A percentile compares a stretch with the other conserved stretches of the same genome.
Conservation (phyloP, 2,888 invertebrate species). For the Athrips mouffetella region DNA sequence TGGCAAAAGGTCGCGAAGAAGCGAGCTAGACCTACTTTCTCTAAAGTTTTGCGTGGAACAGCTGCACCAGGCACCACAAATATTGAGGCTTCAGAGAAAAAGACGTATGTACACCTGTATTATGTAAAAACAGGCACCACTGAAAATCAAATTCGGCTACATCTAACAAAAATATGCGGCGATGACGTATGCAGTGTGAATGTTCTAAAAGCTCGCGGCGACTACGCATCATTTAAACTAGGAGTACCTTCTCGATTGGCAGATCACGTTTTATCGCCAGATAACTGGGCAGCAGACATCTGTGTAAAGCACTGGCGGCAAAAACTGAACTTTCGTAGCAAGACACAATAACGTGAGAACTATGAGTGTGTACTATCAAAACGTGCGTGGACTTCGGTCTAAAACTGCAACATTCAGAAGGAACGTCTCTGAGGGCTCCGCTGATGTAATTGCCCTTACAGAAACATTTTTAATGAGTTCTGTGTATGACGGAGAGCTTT, state of each 20-base stretch:
- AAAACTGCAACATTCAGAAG: constrained; percentile 13
- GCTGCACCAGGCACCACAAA: not conserved
- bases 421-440: not conserved
- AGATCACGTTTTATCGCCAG: constrained; percentile 3
- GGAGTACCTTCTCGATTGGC: constrained; percentile 12
- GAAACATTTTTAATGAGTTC: constrained; percentile 18
- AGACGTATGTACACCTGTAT: not conserved
- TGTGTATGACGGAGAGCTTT: constrained; percentile 14
- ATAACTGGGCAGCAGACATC: constrained; percentile 14
- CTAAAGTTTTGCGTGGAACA: not conserved
- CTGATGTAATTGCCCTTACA: constrained; percentile 15
- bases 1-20: not conserved
- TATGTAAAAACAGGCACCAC: constrained; percentile 18
- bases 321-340: constrained; percentile 15
- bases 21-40: not conserved
- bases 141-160: constrained; percentile 12
- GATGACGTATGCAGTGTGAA: constrained; percentile 15
- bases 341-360: not conserved
- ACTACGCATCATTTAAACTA: constrained; percentile 19
- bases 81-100: not conserved
- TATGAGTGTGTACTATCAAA: constrained; percentile 8
- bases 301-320: constrained; percentile 18
- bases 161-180: constrained; percentile 10
- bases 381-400: constrained; percentile 13
- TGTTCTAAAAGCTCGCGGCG: constrained; percentile 15